Conservation (phyloP, 2,888 invertebrate species). For the Deilephila porcellus region DNA sequence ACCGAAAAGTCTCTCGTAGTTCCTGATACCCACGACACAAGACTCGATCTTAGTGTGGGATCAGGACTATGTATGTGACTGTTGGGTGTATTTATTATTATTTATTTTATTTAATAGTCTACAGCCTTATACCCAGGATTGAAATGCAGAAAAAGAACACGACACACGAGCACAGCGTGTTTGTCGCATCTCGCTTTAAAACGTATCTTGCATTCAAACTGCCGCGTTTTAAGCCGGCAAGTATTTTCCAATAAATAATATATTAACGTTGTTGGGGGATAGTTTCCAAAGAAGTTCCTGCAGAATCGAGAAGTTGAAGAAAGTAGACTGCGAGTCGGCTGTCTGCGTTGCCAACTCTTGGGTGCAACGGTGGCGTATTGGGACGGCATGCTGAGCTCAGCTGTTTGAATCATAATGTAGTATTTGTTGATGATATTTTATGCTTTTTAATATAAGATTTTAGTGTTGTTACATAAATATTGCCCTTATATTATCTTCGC, state of each 20-base stretch:
- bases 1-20: too few species aligned
- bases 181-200: not conserved
- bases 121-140: not conserved
- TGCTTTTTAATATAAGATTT: too few species aligned
- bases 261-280: constrained; percentile 53
- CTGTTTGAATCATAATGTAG: too few species aligned
- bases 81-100: too few species aligned
- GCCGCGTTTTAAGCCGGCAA: constrained; percentile 40
- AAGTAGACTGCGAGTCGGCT: constrained; percentile 13
- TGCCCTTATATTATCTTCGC: too few species aligned
- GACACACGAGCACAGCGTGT: constrained; percentile 34
- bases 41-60: too few species aligned
- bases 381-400: not conserved
- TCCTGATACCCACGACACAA: too few species aligned
- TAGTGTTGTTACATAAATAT: too few species aligned
- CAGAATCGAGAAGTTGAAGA: constrained; percentile 65
- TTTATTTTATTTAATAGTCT: too few species aligned
- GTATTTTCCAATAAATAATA: constrained; percentile 60
- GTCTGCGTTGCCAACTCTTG: constrained; percentile 14
- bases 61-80: too few species aligned
- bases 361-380: not conserved
- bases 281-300: constrained; percentile 55
- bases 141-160: not conserved
- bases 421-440: too few species aligned
- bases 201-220: constrained; percentile 33